These are phyloP conservation scores for Macrotis lagotis DNA, from an alignment of 2,113 vertebrate species.

Conservation along the genomic window DNA sequence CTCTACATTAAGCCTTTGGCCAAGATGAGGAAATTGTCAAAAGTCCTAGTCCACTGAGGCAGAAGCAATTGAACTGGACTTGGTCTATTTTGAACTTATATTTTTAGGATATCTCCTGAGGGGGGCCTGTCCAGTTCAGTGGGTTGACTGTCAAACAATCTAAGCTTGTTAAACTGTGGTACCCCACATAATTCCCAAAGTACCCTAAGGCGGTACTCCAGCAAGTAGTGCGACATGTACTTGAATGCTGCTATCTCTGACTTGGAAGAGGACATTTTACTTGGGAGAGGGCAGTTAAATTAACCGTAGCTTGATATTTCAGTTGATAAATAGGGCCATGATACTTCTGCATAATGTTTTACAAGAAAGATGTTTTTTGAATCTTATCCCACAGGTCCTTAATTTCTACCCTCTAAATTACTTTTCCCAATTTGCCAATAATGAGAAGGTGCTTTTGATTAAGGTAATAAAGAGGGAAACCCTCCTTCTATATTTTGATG, in stretches of 20 bases:
- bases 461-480: background rate
- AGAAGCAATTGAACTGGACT: background rate
- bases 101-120: background rate
- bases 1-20: background rate
- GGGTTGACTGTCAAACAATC: background rate
- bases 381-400: background rate
- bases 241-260: background rate
- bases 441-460: background rate
- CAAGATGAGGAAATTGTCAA: background rate
- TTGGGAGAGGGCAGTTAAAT: background rate
- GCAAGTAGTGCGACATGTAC: too few species aligned
- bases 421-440: background rate
- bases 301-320: background rate
- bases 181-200: background rate
- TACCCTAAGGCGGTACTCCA: too few species aligned
- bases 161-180: background rate
- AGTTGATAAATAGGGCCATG: background rate
- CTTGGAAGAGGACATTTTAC: background rate
- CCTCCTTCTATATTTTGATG: background rate
- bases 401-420: background rate
- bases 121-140: too few species aligned
- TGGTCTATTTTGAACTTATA: background rate
- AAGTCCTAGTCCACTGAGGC: background rate
- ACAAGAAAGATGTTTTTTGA: background rate
- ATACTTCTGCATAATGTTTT: background rate